phyloP scores from a whole-genome alignment of 2,888 invertebrate genomes.

The Ctenicera cuprea region DNA sequence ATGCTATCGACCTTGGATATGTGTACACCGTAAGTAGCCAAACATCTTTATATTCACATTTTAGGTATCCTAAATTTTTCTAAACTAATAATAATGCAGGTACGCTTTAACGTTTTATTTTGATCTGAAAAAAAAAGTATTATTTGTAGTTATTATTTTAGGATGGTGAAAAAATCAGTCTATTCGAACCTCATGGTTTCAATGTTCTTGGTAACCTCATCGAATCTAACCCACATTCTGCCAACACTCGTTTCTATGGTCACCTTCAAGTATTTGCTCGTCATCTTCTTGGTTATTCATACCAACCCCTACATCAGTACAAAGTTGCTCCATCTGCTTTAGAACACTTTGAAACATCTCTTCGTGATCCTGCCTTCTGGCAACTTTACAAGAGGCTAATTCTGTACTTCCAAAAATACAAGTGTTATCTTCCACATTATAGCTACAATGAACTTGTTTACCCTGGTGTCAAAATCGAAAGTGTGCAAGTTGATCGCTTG shows the following conservation, averaged over 20 bases:
- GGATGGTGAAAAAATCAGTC: conserved; percentile 71
- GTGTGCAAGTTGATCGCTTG: conserved; percentile 80
- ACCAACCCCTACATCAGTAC: conserved; percentile 66
- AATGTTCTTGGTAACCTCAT: conserved; percentile 81
- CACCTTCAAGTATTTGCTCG: conserved; percentile 76
- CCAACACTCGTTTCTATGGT: conserved; percentile 77
- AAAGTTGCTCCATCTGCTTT: conserved; percentile 78
- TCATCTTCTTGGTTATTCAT: conserved; percentile 75
- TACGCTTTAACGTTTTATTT: too few species aligned
- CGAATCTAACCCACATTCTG: conserved; percentile 79
- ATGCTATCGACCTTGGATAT: conserved; percentile 76
- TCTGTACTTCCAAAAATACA: conserved; percentile 77
- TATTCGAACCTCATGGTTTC: conserved; percentile 78
- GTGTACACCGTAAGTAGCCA: conserved; percentile 65
- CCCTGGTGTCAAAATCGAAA: conserved; percentile 78
- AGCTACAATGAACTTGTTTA: conserved; percentile 77
- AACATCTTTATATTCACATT: background rate
- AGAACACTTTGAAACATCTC: conserved; percentile 79
- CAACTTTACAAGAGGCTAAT: conserved; percentile 79
- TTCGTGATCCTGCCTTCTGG: conserved; percentile 83
- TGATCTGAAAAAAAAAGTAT: too few species aligned
- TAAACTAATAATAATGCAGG: background rate
- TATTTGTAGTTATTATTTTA: too few species aligned
- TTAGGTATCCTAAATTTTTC: background rate
- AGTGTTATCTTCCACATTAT: conserved; percentile 77